These are phyloP conservation scores for Hylyphantes graminicola DNA, from an alignment of 1,140 invertebrate species.

Conservation along the genomic window DNA sequence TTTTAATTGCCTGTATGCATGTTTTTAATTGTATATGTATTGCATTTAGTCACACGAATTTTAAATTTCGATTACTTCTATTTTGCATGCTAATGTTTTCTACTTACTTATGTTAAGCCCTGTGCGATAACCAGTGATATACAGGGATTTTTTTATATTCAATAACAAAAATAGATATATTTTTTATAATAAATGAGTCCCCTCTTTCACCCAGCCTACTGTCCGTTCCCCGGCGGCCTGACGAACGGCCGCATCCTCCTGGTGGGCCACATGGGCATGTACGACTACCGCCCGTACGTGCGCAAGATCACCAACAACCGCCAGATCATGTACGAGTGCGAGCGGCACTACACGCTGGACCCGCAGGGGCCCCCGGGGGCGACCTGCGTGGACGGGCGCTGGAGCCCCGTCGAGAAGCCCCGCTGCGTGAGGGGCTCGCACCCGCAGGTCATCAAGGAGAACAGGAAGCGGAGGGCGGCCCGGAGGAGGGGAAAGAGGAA, in stretches of 20 bases:
- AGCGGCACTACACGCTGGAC: slow-evolving; percentile 86
- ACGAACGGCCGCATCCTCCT: slow-evolving; percentile 91
- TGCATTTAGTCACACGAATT: too few relatives aligned
- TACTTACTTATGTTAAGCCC: too few relatives aligned
- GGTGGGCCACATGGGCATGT: slow-evolving; percentile 96
- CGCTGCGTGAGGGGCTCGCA: slow-evolving; percentile 75
- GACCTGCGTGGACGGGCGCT: slow-evolving; percentile 88
- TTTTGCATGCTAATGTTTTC: too few relatives aligned
- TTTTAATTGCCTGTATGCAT: too few relatives aligned
- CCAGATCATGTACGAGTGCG: slow-evolving; percentile 96
- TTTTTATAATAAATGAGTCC: neutral
- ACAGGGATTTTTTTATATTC: too few relatives aligned
- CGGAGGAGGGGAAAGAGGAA: slow-evolving; percentile 12
- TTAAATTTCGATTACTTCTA: too few relatives aligned
- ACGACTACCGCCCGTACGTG: slow-evolving; percentile 96
- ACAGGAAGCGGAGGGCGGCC: neutral
- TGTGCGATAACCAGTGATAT: too few relatives aligned
- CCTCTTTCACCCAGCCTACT: slow-evolving; percentile 79
- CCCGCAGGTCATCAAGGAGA: slow-evolving; percentile 56
- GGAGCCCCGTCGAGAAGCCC: slow-evolving; percentile 85
- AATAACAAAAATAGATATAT: too few relatives aligned
- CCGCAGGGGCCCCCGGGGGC: slow-evolving; percentile 86
- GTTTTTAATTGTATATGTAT: too few relatives aligned
- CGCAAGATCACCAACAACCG: slow-evolving; percentile 90
- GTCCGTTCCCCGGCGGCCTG: slow-evolving; percentile 92